Evolutionary conservation across 2,113 vertebrate species (phyloP).

Genomic region (Melierax canorus): DNA sequence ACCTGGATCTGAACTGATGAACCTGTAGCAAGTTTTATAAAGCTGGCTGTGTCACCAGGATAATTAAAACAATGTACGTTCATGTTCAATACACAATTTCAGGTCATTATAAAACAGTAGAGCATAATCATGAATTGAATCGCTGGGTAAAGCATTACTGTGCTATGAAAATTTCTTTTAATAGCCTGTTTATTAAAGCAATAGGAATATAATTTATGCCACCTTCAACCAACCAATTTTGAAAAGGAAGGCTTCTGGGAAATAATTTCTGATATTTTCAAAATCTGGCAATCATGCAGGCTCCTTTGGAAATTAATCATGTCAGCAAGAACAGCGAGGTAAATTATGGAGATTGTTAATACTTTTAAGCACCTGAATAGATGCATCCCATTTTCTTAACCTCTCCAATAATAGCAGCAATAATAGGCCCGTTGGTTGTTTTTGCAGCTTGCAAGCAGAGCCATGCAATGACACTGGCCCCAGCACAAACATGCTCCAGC

Average conservation of each 20-base stretch:
- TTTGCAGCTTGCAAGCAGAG: background rate
- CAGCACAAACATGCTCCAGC: background rate
- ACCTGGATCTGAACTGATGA: background rate
- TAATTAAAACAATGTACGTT: background rate
- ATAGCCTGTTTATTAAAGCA: background rate
- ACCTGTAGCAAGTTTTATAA: background rate
- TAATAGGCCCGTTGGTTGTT: background rate
- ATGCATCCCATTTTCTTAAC: background rate
- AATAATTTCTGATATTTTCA: background rate
- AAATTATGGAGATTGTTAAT: background rate
- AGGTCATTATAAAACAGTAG: background rate
- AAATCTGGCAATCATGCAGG: background rate
- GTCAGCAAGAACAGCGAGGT: background rate
- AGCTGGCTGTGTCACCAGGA: background rate
- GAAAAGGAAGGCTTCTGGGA: background rate
- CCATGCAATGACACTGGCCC: accelerated
- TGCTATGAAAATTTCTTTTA: background rate
- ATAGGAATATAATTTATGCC: background rate
- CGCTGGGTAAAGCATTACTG: background rate
- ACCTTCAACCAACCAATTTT: background rate
- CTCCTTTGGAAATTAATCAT: background rate
- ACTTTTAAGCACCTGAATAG: background rate
- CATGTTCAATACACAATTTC: background rate
- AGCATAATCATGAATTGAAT: background rate
- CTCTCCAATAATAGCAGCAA: background rate